Evolutionary conservation across 2,888 invertebrate genomes (phyloP).

Genomic region (Physocephala rufipes): DNA sequence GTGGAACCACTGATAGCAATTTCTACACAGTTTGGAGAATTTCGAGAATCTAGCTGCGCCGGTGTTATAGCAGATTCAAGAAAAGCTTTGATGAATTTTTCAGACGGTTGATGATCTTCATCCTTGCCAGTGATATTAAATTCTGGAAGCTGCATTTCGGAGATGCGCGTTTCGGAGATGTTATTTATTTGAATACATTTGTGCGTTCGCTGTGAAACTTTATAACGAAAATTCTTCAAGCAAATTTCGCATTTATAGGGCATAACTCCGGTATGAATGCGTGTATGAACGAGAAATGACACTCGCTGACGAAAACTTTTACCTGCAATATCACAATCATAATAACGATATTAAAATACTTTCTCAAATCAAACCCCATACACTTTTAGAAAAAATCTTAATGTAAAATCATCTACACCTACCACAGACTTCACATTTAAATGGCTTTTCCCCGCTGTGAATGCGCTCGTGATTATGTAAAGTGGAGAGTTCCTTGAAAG

Average conservation of each 20-base stretch:
- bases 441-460: conserved; percentile 81
- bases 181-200: conserved; percentile 69
- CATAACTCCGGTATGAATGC: conserved; percentile 85
- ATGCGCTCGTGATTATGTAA: conserved; percentile 87
- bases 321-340: conserved; percentile 69
- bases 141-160: not conserved
- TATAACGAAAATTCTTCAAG: conserved; percentile 83
- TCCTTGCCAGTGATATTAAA: not conserved
- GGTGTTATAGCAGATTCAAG: conserved; percentile 49
- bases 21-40: conserved; percentile 66
- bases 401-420: conserved; percentile 50
- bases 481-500: conserved; percentile 87
- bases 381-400: too few relatives aligned
- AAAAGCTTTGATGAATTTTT: conserved; percentile 57
- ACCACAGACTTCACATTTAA: conserved; percentile 89
- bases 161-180: not conserved
- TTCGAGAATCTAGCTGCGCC: conserved; percentile 55
- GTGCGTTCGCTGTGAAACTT: conserved; percentile 85
- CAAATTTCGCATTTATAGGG: conserved; percentile 85
- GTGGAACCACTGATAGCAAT: conserved; percentile 45
- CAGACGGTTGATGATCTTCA: conserved; percentile 50
- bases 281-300: conserved; percentile 83
- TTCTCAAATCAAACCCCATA: too few relatives aligned
- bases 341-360: not conserved
- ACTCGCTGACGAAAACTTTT: conserved; percentile 88